Evolutionary conservation across 2,888 invertebrate species (phyloP).

Genomic region (Zygaena filipendulae): DNA sequence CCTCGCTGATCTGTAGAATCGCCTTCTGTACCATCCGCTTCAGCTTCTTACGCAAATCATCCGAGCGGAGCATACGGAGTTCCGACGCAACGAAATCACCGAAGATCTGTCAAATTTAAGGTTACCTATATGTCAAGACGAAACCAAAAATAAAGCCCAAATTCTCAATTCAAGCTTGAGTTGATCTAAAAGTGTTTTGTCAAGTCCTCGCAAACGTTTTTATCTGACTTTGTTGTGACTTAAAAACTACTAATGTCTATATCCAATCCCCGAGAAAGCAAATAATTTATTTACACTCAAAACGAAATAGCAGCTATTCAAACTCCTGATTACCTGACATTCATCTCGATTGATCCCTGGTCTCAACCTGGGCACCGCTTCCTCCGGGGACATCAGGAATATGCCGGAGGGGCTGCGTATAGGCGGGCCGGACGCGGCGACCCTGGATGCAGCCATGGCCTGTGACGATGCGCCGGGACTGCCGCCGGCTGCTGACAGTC

Average conservation of each 20-base stretch:
- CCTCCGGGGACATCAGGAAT: constrained; percentile 44
- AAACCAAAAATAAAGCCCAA: neutral
- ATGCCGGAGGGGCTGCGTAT: constrained; percentile 36
- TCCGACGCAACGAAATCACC: constrained; percentile 62
- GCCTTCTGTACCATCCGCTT: constrained; percentile 55
- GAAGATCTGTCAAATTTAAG: too few relatives aligned
- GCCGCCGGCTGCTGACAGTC: constrained; percentile 9
- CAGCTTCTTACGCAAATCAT: constrained; percentile 41
- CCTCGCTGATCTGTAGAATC: constrained; percentile 45
- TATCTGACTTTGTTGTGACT: too few relatives aligned
- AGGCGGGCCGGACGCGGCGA: constrained; percentile 40
- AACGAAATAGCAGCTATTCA: too few relatives aligned
- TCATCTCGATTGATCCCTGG: constrained; percentile 43
- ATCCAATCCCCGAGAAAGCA: too few relatives aligned
- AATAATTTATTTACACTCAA: too few relatives aligned
- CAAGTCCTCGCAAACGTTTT: neutral
- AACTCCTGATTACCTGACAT: constrained; percentile 51
- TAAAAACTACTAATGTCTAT: too few relatives aligned
- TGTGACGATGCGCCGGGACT: constrained; percentile 6
- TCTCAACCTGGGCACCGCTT: constrained; percentile 33
- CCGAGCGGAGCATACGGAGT: constrained; percentile 42
- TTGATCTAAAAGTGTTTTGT: neutral
- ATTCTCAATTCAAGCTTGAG: neutral
- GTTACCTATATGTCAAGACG: too few relatives aligned
- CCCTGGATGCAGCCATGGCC: constrained; percentile 25